Evolutionary conservation across 2,113 vertebrate species (phyloP).

Genomic region (Hemiprocne comata): DNA sequence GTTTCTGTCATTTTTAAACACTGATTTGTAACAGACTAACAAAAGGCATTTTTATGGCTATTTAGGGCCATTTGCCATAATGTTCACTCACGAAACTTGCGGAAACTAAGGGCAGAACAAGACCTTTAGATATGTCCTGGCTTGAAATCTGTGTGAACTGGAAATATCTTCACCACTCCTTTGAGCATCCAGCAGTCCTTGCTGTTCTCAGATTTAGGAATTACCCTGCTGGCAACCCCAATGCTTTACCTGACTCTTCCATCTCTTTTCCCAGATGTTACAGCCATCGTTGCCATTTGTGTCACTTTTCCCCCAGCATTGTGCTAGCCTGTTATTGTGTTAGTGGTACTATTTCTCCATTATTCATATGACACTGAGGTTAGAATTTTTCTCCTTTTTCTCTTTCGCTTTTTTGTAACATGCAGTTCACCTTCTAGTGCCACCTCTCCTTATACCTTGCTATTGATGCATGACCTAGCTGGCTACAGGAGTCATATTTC

Average conservation of each 20-base stretch:
- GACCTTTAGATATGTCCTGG: not conserved
- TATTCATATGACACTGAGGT: not conserved
- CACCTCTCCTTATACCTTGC: slow-evolving; percentile 17
- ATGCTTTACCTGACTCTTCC: not conserved
- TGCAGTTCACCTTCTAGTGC: not conserved
- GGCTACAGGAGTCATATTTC: slow-evolving; percentile 4
- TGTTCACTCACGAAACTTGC: not conserved
- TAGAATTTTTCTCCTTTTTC: slow-evolving; percentile 4
- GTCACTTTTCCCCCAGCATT: not conserved
- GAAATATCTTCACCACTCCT: not conserved
- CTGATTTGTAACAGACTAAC: not conserved
- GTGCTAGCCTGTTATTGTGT: not conserved
- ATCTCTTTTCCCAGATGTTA: not conserved
- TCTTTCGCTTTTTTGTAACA: not conserved
- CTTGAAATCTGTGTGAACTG: not conserved
- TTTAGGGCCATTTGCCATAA: not conserved
- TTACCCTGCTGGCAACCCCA: not conserved
- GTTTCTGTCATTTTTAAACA: not conserved
- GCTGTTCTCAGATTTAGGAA: not conserved
- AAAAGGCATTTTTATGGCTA: not conserved
- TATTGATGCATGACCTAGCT: slow-evolving; percentile 30
- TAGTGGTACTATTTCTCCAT: not conserved
- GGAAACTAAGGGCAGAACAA: not conserved
- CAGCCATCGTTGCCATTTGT: not conserved
- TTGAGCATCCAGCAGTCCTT: not conserved